Evolutionary conservation across 2,888 invertebrate species (phyloP).

Genomic region (Harpagoxenus sublaevis): DNA sequence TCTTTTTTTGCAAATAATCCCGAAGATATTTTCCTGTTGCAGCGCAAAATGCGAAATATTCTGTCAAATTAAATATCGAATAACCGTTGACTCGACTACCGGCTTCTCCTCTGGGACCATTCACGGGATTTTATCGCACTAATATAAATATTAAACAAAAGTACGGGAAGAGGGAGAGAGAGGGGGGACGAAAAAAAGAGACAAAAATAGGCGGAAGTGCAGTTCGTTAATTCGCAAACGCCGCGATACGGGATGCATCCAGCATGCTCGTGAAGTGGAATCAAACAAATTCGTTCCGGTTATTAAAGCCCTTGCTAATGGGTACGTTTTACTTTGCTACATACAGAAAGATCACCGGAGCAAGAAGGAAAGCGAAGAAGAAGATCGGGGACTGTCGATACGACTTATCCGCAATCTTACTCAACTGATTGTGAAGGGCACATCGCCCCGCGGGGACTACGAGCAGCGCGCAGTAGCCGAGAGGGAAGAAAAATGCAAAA

Average conservation of each 20-base stretch:
- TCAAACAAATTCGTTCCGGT: background rate
- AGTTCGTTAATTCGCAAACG: slow-evolving; percentile 31
- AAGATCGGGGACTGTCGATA: slow-evolving; percentile 60
- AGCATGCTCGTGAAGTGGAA: background rate
- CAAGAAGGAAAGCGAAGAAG: slow-evolving; percentile 21
- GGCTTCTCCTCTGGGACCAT: background rate
- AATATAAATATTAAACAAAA: slow-evolving; percentile 25
- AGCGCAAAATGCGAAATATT: background rate
- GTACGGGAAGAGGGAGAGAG: background rate
- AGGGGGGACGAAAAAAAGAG: background rate
- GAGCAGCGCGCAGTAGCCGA: slow-evolving; percentile 18
- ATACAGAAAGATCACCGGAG: slow-evolving; percentile 3
- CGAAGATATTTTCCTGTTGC: background rate
- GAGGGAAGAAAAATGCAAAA: slow-evolving; percentile 28
- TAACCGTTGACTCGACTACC: background rate
- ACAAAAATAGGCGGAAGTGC: background rate
- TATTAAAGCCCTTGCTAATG: slow-evolving; percentile 3
- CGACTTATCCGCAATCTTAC: slow-evolving; percentile 60
- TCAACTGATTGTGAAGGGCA: slow-evolving; percentile 66
- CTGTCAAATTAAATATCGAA: slow-evolving; percentile 35
- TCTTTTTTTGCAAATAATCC: slow-evolving; percentile 2
- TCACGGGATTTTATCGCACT: background rate
- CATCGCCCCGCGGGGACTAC: slow-evolving; percentile 41
- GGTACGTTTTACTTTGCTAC: background rate
- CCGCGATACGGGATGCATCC: background rate